Conservation (phyloP, 2,797 vertebrate genomes). For the Pseudocheirus occidentalis region DNA sequence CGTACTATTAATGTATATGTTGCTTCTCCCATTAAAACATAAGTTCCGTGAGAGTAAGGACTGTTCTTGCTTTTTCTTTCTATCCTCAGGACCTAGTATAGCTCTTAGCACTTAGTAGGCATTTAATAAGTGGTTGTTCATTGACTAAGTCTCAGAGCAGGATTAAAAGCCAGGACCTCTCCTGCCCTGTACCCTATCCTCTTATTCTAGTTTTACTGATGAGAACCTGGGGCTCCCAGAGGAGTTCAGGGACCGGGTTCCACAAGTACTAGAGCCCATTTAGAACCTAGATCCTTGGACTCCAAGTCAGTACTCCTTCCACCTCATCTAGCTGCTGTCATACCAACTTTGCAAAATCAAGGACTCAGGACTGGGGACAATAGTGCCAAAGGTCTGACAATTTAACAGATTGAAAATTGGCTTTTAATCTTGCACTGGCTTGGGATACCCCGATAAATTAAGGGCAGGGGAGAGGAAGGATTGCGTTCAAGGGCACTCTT, state of each 20-base stretch:
- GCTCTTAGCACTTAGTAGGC: background rate
- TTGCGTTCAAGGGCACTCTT: background rate
- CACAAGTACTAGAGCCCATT: background rate
- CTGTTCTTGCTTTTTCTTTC: background rate
- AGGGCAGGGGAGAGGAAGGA: background rate
- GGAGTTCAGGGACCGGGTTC: background rate
- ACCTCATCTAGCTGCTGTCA: background rate
- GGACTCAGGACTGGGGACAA: background rate
- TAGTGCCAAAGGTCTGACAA: background rate
- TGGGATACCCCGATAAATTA: background rate
- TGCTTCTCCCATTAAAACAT: background rate
- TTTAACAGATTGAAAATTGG: background rate
- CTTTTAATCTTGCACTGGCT: background rate
- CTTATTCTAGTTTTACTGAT: background rate
- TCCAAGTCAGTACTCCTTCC: background rate
- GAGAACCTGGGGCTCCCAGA: background rate
- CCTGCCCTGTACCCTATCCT: background rate
- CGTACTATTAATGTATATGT: background rate
- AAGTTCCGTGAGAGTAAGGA: background rate
- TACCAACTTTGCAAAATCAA: background rate
- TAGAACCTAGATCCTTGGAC: background rate
- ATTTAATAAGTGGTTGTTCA: background rate
- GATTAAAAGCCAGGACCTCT: background rate
- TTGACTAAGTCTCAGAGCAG: background rate
- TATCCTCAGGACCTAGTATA: background rate